Percentiles rank a stretch among this genome's conserved stretches.
These are phyloP conservation scores for Drosophila nr. medialis DNA, from an alignment of 2,888 invertebrate species.

Conservation along the genomic window DNA sequence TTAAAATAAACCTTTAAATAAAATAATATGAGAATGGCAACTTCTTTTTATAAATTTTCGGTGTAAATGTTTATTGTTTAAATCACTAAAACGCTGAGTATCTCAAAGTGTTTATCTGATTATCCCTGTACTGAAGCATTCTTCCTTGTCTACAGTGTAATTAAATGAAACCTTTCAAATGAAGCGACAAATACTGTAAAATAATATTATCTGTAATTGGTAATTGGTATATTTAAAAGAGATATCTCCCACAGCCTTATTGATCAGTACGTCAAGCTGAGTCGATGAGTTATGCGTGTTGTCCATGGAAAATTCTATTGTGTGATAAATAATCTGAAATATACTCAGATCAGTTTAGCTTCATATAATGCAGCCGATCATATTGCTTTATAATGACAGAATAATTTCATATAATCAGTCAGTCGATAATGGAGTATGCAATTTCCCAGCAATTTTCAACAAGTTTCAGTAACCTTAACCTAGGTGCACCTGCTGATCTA, in stretches of 20 bases:
- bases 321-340: not conserved
- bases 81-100: fast-evolving
- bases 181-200: no score
- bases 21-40: not conserved
- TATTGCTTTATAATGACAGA: not conserved
- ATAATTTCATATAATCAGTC: not conserved
- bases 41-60: not conserved
- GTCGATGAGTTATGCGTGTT: not conserved
- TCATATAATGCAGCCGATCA: not conserved
- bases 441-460: not conserved
- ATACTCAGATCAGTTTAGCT: not conserved
- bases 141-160: not conserved
- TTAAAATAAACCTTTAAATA: not conserved
- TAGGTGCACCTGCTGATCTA: constrained; percentile 3
- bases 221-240: not conserved
- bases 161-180: not conserved
- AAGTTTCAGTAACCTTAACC: not conserved
- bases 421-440: not conserved
- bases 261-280: not conserved
- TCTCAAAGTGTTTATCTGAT: no score
- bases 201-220: not conserved
- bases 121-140: no score
- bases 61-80: not conserved
- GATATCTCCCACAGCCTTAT: not conserved
- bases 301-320: not conserved